phyloP scores from a whole-genome alignment of 2,113 vertebrate species.

The Heterocephalus glaber region DNA sequence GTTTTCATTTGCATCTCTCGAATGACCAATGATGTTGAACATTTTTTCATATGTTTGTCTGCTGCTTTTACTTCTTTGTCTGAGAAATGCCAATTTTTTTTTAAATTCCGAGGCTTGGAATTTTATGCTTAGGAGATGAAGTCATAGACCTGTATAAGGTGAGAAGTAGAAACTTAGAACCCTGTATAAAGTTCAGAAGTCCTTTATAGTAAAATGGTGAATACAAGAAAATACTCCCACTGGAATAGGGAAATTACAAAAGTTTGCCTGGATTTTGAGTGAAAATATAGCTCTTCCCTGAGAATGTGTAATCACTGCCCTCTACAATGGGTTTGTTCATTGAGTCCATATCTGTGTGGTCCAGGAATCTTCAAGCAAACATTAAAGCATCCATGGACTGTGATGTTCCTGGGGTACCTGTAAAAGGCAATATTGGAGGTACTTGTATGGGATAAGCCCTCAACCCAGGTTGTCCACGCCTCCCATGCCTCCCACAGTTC shows the following conservation, averaged over 20 bases:
- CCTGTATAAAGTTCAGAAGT: not conserved
- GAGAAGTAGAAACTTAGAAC: not conserved
- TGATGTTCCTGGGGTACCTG: not conserved
- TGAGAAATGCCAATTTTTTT: too few relatives aligned
- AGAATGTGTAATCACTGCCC: not conserved
- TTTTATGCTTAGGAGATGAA: not conserved
- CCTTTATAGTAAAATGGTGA: not conserved
- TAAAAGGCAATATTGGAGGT: not conserved
- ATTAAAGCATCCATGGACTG: not conserved
- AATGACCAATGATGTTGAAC: too few relatives aligned
- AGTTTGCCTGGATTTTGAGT: not conserved
- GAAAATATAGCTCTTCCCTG: not conserved
- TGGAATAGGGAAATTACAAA: not conserved
- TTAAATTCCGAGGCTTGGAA: not conserved
- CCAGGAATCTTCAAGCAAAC: not conserved
- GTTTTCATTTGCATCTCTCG: too few relatives aligned
- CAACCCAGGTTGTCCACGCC: not conserved
- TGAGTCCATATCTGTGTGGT: not conserved
- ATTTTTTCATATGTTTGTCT: too few relatives aligned
- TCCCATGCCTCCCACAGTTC: not conserved
- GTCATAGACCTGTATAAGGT: not conserved
- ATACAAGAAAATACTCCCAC: not conserved
- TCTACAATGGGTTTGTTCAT: not conserved
- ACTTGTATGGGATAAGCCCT: not conserved
- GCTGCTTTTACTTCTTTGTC: too few relatives aligned